Base-by-base conservation (phyloP, 2,797 vertebrate species). In the Oryzias dopingdopingensis region DNA sequence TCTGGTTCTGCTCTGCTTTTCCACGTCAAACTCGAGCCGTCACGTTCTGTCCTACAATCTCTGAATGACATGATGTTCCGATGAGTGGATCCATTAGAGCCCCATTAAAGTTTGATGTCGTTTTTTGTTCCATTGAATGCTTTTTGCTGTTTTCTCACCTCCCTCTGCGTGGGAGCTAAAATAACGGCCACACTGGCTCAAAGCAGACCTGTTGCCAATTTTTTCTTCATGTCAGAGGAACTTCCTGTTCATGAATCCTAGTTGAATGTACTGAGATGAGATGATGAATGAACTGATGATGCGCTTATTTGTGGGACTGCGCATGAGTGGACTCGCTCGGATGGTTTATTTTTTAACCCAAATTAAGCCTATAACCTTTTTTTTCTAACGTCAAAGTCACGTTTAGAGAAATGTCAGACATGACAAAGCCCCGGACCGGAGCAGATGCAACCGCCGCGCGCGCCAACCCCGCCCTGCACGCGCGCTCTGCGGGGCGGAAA, bases 21-120 rank as follows among this genome's bases (percentile, higher is more conserved):
- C 82, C 86, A 85, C 79, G 77, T 79, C 80, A 80, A 77, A 58
- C 62, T 46, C 56, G 78, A 85, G 73, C 80, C 55, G 14, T 44
- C 50, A 55, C 56, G 40, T 61, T 56, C 12, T 4, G 29, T 23
- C 14, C 4, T 57, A 37, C 37, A 29, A 6, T 5, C 26, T 4
- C 12, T 12, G 10, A 13, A 37, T 37, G 3, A 37, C 32, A 37
- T 12, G 32, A 37, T 37, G 32, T 37, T 37, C 32, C 32, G 12
- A 4, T 32, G 8, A 32, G 29, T 32, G 29, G 32, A 37, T 4
- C 10, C 32, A 12, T 37, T 37, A 37, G 32, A 12, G 32, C 32
- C 10, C 2, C 10, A 37, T 12, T 12, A 37, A 37, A 37, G 32
- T 37, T 37, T 13, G 29, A 37, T 37, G 32, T 12, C 13, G 32